Evolutionary conservation across 2,888 invertebrate species (phyloP), one percentile per base, ranked within the genome.

Genomic region (Scaptomyza reducta): DNA sequence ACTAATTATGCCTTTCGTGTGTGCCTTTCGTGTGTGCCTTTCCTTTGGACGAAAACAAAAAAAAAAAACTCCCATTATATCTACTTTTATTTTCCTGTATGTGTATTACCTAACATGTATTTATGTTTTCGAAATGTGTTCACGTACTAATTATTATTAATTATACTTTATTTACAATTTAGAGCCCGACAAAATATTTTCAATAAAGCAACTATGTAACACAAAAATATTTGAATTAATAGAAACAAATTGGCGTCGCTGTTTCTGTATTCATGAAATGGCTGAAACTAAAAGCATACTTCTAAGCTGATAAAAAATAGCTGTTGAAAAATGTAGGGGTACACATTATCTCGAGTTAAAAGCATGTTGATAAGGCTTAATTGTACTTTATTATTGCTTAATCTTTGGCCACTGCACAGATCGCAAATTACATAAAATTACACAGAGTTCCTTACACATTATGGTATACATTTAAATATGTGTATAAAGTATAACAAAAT

Each of bases 331-430:
- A n/a, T n/a, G n/a, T n/a, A n/a, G n/a, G n/a, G n/a, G n/a, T n/a
- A n/a, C 33, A 13, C 33, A 1, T 35, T 35, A 6, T n/a, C 6
- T 13, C 2, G 6, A n/a, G 1, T n/a, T 6, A 27, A 6, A 7
- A 9, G 18, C 6, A 13, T 2, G n/a, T 42, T 40, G 11, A 46
- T 55, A 25, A 29, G 10, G 35, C 86, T 75, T 80, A 84, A 59
- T 62, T 65, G 14, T 75, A 85, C 29, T 73, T 81, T 77, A 71
- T 83, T 88, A 81, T 85, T 86, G 82, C 81, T 86, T 81, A 87
- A 83, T 89, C 89, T 89, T 89, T 89, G 89, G 89, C 88, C 88
- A 88, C 88, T 80, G 83, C 79, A 78, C 80, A 84, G 85, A 88
- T 87, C 81, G 82, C 71, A 70, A 79, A 85, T 76, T 77, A 79